These are phyloP conservation scores for Drosophila lacicola DNA, from an alignment of 2,888 invertebrate genomes.

Conservation along the genomic window DNA sequence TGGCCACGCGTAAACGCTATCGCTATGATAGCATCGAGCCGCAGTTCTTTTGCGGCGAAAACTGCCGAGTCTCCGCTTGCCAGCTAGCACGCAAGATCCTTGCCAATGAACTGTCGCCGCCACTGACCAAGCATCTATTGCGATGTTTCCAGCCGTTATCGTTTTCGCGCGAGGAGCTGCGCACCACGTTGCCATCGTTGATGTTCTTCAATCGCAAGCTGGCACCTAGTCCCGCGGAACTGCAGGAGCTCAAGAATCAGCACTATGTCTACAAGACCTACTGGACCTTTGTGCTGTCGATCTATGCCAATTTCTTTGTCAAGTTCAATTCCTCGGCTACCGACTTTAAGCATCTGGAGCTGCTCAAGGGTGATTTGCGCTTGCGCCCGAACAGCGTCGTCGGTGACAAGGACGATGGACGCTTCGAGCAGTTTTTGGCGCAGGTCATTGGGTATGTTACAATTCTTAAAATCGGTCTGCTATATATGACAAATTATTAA, in stretches of 20 bases:
- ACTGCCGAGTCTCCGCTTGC: slow-evolving; percentile 82
- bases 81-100: slow-evolving; percentile 84
- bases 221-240: slow-evolving; percentile 79
- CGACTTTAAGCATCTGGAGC: slow-evolving; percentile 78
- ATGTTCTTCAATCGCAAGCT: slow-evolving; percentile 84
- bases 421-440: slow-evolving; percentile 83
- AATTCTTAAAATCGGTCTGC: neutral
- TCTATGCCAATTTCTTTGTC: slow-evolving; percentile 84
- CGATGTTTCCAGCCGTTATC: slow-evolving; percentile 84
- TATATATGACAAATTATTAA: neutral
- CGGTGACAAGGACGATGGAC: slow-evolving; percentile 82
- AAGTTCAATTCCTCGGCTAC: slow-evolving; percentile 77
- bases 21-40: slow-evolving; percentile 78
- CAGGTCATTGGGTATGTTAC: slow-evolving; percentile 70
- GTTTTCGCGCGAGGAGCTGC: slow-evolving; percentile 82
- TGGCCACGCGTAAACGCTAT: slow-evolving; percentile 82
- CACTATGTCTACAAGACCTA: slow-evolving; percentile 84
- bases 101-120: slow-evolving; percentile 83
- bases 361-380: slow-evolving; percentile 82
- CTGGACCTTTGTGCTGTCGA: slow-evolving; percentile 84
- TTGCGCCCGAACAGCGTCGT: slow-evolving; percentile 75
- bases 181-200: slow-evolving; percentile 82
- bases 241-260: slow-evolving; percentile 81
- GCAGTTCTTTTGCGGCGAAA: slow-evolving; percentile 82
- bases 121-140: slow-evolving; percentile 83